phyloP scores from a whole-genome alignment of 2,113 vertebrate species.

The Burhinus bistriatus region DNA sequence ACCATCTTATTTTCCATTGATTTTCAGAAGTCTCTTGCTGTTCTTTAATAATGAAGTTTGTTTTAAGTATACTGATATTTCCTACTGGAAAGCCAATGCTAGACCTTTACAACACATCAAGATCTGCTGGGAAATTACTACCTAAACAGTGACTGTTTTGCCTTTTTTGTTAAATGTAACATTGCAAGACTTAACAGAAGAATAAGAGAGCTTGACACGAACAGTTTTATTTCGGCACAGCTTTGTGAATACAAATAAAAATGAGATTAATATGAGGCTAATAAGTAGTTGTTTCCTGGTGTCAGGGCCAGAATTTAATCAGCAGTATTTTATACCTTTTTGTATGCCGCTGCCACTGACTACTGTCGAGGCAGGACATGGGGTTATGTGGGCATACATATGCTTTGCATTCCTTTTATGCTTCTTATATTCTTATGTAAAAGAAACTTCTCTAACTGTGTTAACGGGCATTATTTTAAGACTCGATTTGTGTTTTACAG shows the following conservation, averaged over 20 bases:
- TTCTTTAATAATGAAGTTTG: background rate
- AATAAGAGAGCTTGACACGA: background rate
- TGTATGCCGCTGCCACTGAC: background rate
- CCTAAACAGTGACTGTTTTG: background rate
- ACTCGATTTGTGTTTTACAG: conserved; percentile 71
- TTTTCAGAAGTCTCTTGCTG: background rate
- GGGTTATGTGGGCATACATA: background rate
- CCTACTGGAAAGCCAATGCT: background rate
- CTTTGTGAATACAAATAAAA: background rate
- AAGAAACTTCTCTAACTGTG: background rate
- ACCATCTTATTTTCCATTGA: background rate
- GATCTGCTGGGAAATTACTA: background rate
- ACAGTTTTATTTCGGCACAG: background rate
- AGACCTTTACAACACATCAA: background rate
- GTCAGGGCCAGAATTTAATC: background rate
- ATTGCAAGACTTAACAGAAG: background rate
- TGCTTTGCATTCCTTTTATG: background rate
- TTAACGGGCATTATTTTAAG: background rate
- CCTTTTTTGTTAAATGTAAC: background rate
- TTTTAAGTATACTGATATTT: background rate
- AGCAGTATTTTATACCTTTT: background rate
- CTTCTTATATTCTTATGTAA: background rate
- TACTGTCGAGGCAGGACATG: background rate
- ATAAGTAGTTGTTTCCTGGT: background rate
- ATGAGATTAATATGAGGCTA: background rate